Base-by-base conservation (phyloP, 1,140 invertebrate genomes). In the Rhyacophila brunnea region DNA sequence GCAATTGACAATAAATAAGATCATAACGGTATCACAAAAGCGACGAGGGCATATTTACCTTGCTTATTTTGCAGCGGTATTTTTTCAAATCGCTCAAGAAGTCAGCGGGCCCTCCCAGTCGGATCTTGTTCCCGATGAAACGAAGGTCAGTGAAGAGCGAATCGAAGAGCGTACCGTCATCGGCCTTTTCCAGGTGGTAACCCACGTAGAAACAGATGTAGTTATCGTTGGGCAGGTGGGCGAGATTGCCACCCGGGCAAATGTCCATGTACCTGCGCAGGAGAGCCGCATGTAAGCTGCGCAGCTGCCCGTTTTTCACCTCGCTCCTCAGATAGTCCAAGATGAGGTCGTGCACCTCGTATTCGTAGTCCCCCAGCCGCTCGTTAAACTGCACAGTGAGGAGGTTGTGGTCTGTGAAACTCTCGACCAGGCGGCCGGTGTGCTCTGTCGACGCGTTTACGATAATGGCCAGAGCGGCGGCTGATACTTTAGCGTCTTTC, bases 81-180 rank as follows among this genome's bases (percentile, higher is more conserved):
- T 44, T 38, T 13, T 38, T 57, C 1, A 64, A 54, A 56, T 64
- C 62, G 28, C 28, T 13, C 2, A 48, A 18, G 2, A 51, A 38
- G 28, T 49, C 45, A 1, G 43, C 36, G 2, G 48, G 54, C 28
- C 62, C 62, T 0, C 53, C 49, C 19, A 60, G n/a, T 13, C 62
- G 46, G 28, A 64, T 60, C 42, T 60, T 64, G 28, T 60, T 64
- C n/a, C 62, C 62, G 13, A 64, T 54, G 28, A 60, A 64, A 28
- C 51, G 20, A 9, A 64, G 52, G 28, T 64, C 45, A 10, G 20
- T 53, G 19, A 48, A 64, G 6, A 64, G 50, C 10, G 28, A 50
- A 35, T 57, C 6, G 46, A 64, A 64, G 10, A 54, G 17, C 23
- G 3, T 9, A 28, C 3, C 3, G 14, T 52, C 20, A 19, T 35